Base-by-base conservation (phyloP, 37 sponge, comb jelly and placozoan species). In the Geodia barretti region DNA sequence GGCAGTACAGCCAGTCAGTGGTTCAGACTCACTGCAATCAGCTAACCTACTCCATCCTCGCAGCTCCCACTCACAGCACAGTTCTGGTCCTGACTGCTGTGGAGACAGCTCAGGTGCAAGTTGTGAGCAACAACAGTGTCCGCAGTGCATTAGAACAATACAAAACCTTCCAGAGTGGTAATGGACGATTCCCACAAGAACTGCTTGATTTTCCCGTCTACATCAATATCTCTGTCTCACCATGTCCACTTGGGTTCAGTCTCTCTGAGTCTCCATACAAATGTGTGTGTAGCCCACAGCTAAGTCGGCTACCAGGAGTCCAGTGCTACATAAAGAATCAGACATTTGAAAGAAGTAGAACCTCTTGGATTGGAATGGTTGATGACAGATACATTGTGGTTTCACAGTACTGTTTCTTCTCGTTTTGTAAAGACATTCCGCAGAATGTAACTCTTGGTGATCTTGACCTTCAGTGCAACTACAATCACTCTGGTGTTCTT, bases 171-270 rank as follows among this genome's bases (percentile, higher is more conserved):
- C 11, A 47, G 14, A 47, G 14, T 47, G 54, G 54, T 17, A 17
- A 17, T 7, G 14, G 14, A 47, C 54, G 11, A 47, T 47, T 47
- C 14, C 54, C 54, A 47, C 54, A 47, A 47, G 11, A 47, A 14
- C 54, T 68, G 1, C 68, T 68, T 30, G 1, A 5, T 4, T 29
- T 68, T 29, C 34, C 68, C 20, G 4, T 75, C 14, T 75, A 60
- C 0, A 54, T 75, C 21, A 47, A 75, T 30, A 75, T 75, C 0
- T 3, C 59, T 2, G 24, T 61, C 24, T 30, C 31, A 3, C 36
- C 33, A 14, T 75, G 76, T 20, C 76, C 62, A 26, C 32, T 59
- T 33, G 76, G 76, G 24, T 75, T 75, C 61, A 61, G 11, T 17
- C 76, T 75, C 61, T 30, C 59, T 0, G 29, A 8, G 19, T 31